phyloP scores from a whole-genome alignment of 2,113 vertebrate genomes.

The Esox niger region DNA sequence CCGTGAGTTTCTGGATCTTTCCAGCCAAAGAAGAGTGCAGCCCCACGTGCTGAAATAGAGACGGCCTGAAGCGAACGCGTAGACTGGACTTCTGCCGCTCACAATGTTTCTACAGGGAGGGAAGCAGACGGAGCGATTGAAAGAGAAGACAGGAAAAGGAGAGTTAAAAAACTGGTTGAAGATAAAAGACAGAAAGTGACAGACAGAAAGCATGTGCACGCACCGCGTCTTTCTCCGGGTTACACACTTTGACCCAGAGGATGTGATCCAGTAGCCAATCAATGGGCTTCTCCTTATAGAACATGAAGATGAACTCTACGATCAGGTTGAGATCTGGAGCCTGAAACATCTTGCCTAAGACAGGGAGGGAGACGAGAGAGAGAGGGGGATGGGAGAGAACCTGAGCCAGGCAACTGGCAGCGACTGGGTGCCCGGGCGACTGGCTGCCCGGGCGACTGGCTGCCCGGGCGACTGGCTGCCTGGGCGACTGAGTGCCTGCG shows the following conservation, averaged over 20 bases:
- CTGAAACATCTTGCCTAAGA: slow-evolving; percentile 97
- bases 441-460: background rate
- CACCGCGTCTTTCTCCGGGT: slow-evolving; percentile 98
- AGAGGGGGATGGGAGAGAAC: background rate
- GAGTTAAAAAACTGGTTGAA: background rate
- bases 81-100: slow-evolving; percentile 96
- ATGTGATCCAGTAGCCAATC: slow-evolving; percentile 98
- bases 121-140: background rate
- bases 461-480: background rate
- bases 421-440: background rate
- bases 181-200: background rate
- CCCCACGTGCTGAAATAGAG: slow-evolving; percentile 95
- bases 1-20: slow-evolving; percentile 97
- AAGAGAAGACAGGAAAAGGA: background rate
- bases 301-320: slow-evolving; percentile 99
- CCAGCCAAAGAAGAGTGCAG: slow-evolving; percentile 95
- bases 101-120: slow-evolving; percentile 84
- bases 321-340: slow-evolving; percentile 95
- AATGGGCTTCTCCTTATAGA: slow-evolving; percentile 98
- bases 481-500: background rate
- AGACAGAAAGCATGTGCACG: slow-evolving; percentile 44
- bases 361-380: slow-evolving; percentile 19
- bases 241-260: slow-evolving; percentile 99
- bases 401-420: no score
- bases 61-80: slow-evolving; percentile 94